Evolutionary conservation across 2,888 invertebrate species (phyloP).

Genomic region (Polylopha cassiicola): DNA sequence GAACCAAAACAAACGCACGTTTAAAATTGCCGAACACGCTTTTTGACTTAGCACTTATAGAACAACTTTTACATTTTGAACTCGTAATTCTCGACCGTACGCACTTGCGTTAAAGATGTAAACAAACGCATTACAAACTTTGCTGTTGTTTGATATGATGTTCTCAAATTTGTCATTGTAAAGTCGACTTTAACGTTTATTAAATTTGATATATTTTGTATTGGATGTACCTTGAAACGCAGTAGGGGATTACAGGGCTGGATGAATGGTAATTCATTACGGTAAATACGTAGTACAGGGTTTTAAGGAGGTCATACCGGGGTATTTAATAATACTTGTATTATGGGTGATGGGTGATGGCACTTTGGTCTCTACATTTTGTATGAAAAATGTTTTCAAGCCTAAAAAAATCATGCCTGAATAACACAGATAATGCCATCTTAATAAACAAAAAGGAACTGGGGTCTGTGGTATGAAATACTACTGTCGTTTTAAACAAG

Average conservation of each 20-base stretch:
- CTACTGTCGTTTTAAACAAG: too few relatives aligned
- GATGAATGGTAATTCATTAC: constrained; percentile 21
- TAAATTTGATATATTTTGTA: constrained; percentile 6
- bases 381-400: too few relatives aligned
- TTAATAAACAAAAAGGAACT: too few relatives aligned
- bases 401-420: too few relatives aligned
- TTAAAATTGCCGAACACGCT: constrained; percentile 17
- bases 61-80: constrained; percentile 4
- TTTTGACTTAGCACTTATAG: constrained; percentile 23
- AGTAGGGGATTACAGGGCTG: constrained; percentile 19
- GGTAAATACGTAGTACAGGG: constrained; percentile 10
- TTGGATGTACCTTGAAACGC: constrained; percentile 7
- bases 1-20: constrained; percentile 23
- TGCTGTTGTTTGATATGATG: constrained; percentile 15
- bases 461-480: too few relatives aligned
- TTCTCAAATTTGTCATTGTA: constrained; percentile 9
- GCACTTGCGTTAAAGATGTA: constrained; percentile 27
- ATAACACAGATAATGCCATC: too few relatives aligned
- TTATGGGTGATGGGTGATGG: too few relatives aligned
- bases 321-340: too few relatives aligned
- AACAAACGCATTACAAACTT: constrained; percentile 30
- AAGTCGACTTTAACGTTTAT: constrained; percentile 5
- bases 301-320: constrained; percentile 19
- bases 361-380: too few relatives aligned
- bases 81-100: constrained; percentile 26